A percentile compares a stretch with the other conserved stretches of the same genome.
Evolutionary conservation across 1,140 invertebrate species (phyloP).

Genomic region (Drosophila nasuta): DNA sequence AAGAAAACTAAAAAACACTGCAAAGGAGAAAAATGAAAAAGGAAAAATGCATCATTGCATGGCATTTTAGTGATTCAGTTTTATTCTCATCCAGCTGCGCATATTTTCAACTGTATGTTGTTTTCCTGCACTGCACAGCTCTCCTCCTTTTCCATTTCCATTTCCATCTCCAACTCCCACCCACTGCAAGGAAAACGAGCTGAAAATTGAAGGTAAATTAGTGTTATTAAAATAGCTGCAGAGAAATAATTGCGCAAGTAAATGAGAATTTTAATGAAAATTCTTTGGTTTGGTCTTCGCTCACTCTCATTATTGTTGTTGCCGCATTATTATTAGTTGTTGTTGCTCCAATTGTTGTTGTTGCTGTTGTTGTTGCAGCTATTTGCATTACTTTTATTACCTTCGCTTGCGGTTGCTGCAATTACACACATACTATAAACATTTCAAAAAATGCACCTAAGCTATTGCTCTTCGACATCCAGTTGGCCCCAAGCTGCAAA

Average conservation of each 20-base stretch:
- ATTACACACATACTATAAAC: neutral
- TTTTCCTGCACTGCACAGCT: neutral
- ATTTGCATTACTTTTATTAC: constrained; percentile 38
- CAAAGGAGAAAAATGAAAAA: constrained; percentile 17
- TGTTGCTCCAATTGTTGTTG: constrained; percentile 20
- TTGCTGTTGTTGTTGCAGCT: constrained; percentile 18
- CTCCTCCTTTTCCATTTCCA: neutral
- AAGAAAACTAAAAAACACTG: constrained; percentile 1
- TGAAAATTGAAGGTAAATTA: constrained; percentile 78
- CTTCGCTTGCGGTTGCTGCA: constrained; percentile 12
- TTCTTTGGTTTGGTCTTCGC: constrained; percentile 61
- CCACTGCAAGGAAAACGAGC: constrained; percentile 32
- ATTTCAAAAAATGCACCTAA: neutral
- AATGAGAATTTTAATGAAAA: constrained; percentile 82
- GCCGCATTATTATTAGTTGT: constrained; percentile 4
- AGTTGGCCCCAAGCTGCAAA: neutral
- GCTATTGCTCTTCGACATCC: constrained; percentile 11
- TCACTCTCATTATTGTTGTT: neutral
- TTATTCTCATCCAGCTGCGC: constrained; percentile 61
- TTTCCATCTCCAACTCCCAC: no score
- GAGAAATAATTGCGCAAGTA: constrained; percentile 79
- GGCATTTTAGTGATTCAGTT: constrained; percentile 49
- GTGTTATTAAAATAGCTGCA: constrained; percentile 81
- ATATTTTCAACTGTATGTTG: constrained; percentile 50
- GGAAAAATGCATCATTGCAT: constrained; percentile 63